phyloP scores from a whole-genome alignment of 2,888 invertebrate species.

The Abrostola tripartita region DNA sequence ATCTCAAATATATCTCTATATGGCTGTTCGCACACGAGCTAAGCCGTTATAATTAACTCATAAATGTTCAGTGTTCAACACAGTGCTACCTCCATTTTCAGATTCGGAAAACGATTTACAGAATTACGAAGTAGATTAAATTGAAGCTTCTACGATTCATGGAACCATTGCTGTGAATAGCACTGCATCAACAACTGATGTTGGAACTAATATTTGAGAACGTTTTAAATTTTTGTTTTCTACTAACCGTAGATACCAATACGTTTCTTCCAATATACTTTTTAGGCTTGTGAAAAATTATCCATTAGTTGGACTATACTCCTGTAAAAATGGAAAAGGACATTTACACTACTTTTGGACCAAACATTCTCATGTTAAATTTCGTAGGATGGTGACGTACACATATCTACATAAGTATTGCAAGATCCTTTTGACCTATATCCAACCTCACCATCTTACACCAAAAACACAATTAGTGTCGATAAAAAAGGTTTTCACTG shows the following conservation, averaged over 20 bases:
- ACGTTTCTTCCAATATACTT: too few relatives aligned
- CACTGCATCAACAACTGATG: constrained; percentile 19
- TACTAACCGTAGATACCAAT: not conserved
- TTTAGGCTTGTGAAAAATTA: too few relatives aligned
- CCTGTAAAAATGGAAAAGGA: too few relatives aligned
- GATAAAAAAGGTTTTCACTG: constrained; percentile 59
- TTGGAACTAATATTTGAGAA: constrained; percentile 28
- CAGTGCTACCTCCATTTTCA: not conserved
- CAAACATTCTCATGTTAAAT: too few relatives aligned
- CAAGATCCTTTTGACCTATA: not conserved
- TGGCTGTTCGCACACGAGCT: too few relatives aligned
- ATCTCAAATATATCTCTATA: too few relatives aligned
- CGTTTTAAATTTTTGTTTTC: constrained; percentile 23
- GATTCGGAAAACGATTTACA: constrained; percentile 3
- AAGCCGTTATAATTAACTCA: not conserved
- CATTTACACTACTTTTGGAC: too few relatives aligned
- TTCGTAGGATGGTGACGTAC: too few relatives aligned
- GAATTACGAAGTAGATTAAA: constrained; percentile 26
- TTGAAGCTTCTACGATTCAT: constrained; percentile 27
- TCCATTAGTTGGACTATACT: too few relatives aligned
- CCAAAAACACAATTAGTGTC: constrained; percentile 58
- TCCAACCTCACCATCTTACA: not conserved
- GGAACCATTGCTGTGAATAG: constrained; percentile 19
- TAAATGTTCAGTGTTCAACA: not conserved
- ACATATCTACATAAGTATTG: too few relatives aligned